Evolutionary conservation across 23 tunicate species (phyloP).

Genomic region (Clavelina lepadiformis): DNA sequence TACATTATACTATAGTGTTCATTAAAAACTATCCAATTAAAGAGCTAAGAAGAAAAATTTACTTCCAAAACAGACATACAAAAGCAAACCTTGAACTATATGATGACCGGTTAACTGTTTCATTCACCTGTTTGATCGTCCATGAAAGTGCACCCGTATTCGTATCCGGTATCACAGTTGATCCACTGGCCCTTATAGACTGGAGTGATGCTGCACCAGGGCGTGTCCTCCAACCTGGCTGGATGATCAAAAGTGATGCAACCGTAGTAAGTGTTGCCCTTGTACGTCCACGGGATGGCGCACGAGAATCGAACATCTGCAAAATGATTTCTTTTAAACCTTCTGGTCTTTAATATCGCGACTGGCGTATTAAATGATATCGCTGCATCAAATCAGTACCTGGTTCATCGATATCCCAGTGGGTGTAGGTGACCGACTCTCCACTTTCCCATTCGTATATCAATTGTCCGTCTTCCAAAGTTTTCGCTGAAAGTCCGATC

Average conservation of each 20-base stretch:
- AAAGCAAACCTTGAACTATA: too few relatives aligned
- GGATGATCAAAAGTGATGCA: constrained; percentile 77
- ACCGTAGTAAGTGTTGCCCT: constrained; percentile 67
- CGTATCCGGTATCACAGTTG: constrained; percentile 61
- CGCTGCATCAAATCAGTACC: constrained; percentile 28
- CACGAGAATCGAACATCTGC: constrained; percentile 59
- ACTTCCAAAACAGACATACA: too few relatives aligned
- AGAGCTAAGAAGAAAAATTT: too few relatives aligned
- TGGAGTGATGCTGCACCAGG: constrained; percentile 91
- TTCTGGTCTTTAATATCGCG: neutral
- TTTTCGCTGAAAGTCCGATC: constrained; percentile 75
- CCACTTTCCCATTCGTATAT: constrained; percentile 65
- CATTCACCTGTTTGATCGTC: constrained; percentile 61
- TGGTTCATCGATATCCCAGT: constrained; percentile 68
- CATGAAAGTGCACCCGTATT: constrained; percentile 67
- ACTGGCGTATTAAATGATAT: neutral
- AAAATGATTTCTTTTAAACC: neutral
- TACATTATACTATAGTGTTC: too few relatives aligned
- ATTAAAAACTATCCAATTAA: too few relatives aligned
- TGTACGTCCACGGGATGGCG: constrained; percentile 66
- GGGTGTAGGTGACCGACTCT: constrained; percentile 69
- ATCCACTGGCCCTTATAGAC: constrained; percentile 50
- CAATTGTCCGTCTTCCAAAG: constrained; percentile 33
- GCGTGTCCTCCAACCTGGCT: constrained; percentile 35
- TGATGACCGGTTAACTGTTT: too few relatives aligned